Evolutionary conservation across 2,113 vertebrate species (phyloP), one percentile per base, ranked within the genome.

Genomic region (Gobio gobio): DNA sequence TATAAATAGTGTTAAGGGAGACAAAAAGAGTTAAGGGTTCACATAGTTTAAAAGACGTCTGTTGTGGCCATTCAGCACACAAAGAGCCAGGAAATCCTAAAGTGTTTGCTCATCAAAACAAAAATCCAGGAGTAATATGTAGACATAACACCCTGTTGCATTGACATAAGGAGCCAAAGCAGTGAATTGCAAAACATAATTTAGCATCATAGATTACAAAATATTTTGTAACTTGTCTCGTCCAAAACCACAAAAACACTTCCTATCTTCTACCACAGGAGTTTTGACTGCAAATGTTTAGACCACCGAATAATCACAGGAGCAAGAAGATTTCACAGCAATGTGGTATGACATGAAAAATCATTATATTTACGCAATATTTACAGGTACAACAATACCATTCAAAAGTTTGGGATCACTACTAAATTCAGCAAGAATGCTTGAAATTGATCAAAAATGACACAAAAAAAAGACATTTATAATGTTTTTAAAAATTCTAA

Each of bases 1-100:
- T 12, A 40, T 20, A 75, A 73, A n/a, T 70, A 88, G 87, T 86
- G 80, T 85, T 89, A 91, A 43, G 51, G 66, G 77, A 81, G 56
- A 75, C 64, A 51, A 18, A 78, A 76, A 84, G 74, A 74, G 83
- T 33, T 10, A 8, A 8, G 26, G 45, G 73, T 36, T 77, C 29
- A 77, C 26, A 54, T 8, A 5, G 16, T 76, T 33, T 76, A 13
- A 0, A 16, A 18, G 47, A 29, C 26, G 56, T 61, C 40, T 43
- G 78, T 82, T 83, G 87, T 87, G 81, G 82, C 77, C 83, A 75
- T 29, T 4, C 10, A 20, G 18, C 20, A 83, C 33, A 83, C 10
- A 84, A 76, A 59, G 1, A 66, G 43, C 24, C 73, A 29, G 73
- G 47, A 29, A 51, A 75, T 29, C 47, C 40, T 49, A 49, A 51